Conservation (phyloP, 2,113 vertebrate genomes). For the Coptodon rendalli region DNA sequence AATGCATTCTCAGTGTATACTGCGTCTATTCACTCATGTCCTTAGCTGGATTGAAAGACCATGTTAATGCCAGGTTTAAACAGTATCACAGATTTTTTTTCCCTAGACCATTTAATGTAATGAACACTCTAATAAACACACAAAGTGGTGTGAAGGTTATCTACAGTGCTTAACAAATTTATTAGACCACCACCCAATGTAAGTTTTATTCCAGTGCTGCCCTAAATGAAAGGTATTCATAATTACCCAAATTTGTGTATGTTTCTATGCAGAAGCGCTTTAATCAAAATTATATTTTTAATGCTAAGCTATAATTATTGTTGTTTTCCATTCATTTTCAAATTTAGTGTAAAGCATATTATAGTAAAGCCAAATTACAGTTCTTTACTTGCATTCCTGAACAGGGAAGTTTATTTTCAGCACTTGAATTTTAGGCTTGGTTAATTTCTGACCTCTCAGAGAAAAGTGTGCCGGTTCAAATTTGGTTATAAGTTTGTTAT, state of each 20-base stretch:
- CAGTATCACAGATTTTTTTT: background rate
- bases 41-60: background rate
- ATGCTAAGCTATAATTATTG: background rate
- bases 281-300: background rate
- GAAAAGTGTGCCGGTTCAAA: background rate
- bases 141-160: background rate
- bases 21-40: background rate
- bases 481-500: background rate
- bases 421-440: background rate
- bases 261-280: background rate
- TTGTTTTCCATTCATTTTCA: background rate
- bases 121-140: background rate
- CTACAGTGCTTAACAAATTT: background rate
- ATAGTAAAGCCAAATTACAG: background rate
- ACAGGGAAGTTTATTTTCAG: background rate
- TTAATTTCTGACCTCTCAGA: background rate
- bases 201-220: background rate
- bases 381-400: background rate
- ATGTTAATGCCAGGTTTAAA: background rate
- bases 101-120: background rate
- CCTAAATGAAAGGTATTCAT: background rate
- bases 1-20: background rate
- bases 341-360: background rate
- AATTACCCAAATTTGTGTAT: background rate
- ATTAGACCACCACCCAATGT: background rate